These are phyloP conservation scores for Grus americana DNA, from an alignment of 2,113 vertebrate genomes.

Conservation along the genomic window DNA sequence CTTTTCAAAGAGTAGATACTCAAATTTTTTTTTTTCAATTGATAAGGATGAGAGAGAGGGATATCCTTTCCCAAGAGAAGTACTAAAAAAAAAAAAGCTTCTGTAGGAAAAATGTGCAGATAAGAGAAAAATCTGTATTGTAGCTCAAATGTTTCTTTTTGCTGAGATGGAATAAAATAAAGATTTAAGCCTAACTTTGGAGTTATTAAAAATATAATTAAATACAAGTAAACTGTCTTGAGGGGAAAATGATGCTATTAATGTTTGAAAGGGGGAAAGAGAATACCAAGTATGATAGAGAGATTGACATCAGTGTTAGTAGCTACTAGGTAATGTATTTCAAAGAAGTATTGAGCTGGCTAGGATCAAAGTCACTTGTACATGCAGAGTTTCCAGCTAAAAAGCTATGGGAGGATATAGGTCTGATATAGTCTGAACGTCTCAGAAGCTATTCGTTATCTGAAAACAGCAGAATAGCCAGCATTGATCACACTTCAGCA, in stretches of 20 bases:
- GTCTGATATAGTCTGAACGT: background rate
- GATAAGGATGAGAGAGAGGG: background rate
- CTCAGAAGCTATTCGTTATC: background rate
- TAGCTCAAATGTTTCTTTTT: background rate
- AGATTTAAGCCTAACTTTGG: background rate
- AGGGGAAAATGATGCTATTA: background rate
- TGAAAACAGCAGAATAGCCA: background rate
- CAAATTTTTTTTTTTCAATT: background rate
- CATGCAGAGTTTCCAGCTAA: background rate
- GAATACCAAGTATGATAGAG: background rate
- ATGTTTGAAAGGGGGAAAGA: background rate
- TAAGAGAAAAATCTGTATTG: background rate
- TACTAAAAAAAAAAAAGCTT: background rate
- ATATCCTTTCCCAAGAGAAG: background rate
- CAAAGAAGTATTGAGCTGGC: constrained; percentile 19
- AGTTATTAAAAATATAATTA: background rate
- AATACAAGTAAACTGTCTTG: background rate
- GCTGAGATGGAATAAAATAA: background rate
- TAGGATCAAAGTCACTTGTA: background rate
- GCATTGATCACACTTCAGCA: constrained; percentile 7
- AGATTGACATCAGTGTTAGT: background rate
- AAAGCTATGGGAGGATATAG: background rate
- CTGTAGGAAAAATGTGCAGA: background rate
- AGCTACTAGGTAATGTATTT: background rate
- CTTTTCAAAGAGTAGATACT: background rate